Evolutionary conservation across 2,113 vertebrate species (phyloP).

Genomic region (Mystacornis crossleyi): DNA sequence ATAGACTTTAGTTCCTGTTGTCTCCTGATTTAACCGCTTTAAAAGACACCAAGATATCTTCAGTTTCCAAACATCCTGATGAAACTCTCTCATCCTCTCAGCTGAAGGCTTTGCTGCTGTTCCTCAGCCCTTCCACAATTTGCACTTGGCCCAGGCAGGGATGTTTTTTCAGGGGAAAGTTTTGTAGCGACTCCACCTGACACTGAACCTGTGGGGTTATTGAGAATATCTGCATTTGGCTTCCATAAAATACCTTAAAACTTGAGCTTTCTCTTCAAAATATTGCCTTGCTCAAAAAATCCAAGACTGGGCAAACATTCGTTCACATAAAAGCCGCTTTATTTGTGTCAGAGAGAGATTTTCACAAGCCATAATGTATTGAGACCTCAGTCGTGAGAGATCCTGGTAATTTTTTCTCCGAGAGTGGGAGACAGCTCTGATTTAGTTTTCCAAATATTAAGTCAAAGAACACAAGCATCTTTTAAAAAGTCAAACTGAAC

Average conservation of each 20-base stretch:
- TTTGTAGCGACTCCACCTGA: not conserved
- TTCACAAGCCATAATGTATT: not conserved
- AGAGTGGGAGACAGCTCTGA: not conserved
- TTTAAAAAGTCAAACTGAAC: not conserved
- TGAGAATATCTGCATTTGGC: not conserved
- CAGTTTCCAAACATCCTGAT: not conserved
- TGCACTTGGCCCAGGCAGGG: not conserved
- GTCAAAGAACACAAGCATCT: not conserved
- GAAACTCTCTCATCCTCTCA: not conserved
- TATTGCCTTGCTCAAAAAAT: not conserved
- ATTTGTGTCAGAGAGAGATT: not conserved
- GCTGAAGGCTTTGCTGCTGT: not conserved
- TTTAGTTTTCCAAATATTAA: not conserved
- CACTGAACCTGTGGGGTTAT: not conserved
- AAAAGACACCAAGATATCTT: not conserved
- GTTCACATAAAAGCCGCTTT: fast-evolving
- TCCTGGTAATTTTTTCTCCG: not conserved
- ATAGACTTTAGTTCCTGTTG: not conserved
- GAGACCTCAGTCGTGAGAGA: not conserved
- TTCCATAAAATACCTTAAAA: not conserved
- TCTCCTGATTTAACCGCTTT: not conserved
- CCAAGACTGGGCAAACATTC: not conserved
- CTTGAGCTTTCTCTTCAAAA: not conserved
- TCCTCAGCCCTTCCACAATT: not conserved
- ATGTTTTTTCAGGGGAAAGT: not conserved